Evolutionary conservation across 2,888 invertebrate species (phyloP).

Genomic region (Caenorhabditis afra): DNA sequence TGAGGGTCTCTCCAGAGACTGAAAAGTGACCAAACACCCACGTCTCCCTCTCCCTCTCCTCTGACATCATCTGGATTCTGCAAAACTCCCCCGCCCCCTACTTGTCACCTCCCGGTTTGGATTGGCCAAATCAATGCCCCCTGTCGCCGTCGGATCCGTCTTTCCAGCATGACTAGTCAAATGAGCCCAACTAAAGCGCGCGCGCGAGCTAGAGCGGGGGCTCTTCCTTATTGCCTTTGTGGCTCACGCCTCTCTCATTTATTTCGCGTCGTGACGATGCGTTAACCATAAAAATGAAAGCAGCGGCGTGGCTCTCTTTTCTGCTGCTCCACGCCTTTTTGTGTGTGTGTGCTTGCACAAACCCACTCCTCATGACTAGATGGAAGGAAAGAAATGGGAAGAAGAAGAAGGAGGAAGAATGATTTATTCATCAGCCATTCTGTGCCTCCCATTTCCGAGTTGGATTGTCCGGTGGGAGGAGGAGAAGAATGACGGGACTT

Average conservation of each 20-base stretch:
- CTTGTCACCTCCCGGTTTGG: constrained; percentile 14
- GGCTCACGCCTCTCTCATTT: too few relatives aligned
- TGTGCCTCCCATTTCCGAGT: background rate
- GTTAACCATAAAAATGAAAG: too few relatives aligned
- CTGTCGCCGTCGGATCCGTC: too few relatives aligned
- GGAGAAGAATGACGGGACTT: background rate
- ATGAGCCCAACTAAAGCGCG: too few relatives aligned
- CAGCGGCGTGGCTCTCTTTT: too few relatives aligned
- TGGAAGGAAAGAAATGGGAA: constrained; percentile 2
- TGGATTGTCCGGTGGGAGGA: background rate
- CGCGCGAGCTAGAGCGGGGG: too few relatives aligned
- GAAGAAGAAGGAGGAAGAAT: constrained; percentile 8
- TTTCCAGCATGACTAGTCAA: too few relatives aligned
- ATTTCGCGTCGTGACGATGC: too few relatives aligned
- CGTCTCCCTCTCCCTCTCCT: background rate
- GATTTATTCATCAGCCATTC: constrained; percentile 33
- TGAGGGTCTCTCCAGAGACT: background rate
- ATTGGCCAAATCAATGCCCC: constrained; percentile 39
- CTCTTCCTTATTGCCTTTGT: too few relatives aligned
- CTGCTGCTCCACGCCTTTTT: too few relatives aligned
- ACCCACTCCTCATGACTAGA: too few relatives aligned
- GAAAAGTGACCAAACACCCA: background rate
- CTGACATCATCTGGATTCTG: constrained; percentile 16
- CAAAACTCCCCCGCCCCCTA: background rate
- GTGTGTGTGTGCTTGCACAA: too few relatives aligned